Percentiles rank a stretch among this genome's conserved stretches.
These are phyloP conservation scores for Gastracanthus pulcherrimus DNA, from an alignment of 2,888 invertebrate species.

Conservation along the genomic window DNA sequence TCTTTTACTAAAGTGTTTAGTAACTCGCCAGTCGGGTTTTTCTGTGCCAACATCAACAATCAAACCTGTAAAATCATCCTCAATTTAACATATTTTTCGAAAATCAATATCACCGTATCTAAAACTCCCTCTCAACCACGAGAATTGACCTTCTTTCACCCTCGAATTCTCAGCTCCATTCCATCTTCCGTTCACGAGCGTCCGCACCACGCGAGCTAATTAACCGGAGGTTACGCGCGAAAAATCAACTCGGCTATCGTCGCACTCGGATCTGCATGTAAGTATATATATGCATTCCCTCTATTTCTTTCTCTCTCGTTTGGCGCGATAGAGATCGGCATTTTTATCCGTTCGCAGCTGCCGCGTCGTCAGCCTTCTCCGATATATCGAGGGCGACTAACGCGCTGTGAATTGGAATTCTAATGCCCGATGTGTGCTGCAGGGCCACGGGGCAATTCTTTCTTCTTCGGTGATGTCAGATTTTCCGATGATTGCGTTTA, in stretches of 20 bases:
- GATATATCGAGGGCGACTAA: neutral
- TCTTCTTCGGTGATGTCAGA: no score
- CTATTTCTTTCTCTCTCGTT: no score
- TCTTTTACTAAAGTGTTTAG: no score
- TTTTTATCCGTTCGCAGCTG: constrained; percentile 9
- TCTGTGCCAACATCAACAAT: neutral
- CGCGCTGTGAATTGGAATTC: neutral
- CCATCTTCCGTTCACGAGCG: neutral
- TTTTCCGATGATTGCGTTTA: neutral
- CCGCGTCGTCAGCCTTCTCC: neutral
- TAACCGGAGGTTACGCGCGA: constrained; percentile 10
- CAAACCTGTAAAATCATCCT: neutral
- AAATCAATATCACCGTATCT: neutral
- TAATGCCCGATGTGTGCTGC: neutral
- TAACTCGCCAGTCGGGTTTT: no score
- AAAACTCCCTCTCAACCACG: neutral
- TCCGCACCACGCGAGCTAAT: constrained; percentile 18
- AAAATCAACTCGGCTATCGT: constrained; percentile 9
- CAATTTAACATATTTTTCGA: neutral
- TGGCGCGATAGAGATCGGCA: constrained; percentile 8
- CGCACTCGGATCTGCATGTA: neutral
- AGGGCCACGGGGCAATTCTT: no score
- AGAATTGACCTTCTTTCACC: neutral
- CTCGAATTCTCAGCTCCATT: neutral
- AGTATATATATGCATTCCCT: no score